Evolutionary conservation across 2,888 invertebrate species (phyloP).

Genomic region (Meliscaeva auricollis): DNA sequence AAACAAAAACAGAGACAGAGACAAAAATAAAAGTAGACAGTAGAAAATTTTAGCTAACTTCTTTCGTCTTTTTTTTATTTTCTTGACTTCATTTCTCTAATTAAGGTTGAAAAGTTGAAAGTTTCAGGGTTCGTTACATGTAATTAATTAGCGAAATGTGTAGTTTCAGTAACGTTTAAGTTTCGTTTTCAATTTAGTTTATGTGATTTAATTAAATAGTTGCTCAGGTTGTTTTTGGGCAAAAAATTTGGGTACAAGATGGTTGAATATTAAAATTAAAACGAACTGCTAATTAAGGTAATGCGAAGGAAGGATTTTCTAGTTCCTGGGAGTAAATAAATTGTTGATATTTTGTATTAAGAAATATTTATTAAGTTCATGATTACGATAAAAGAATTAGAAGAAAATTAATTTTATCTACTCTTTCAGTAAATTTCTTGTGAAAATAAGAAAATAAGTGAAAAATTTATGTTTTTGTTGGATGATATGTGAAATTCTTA

Average conservation of each 20-base stretch:
- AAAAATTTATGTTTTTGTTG: too few relatives aligned
- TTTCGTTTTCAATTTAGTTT: neutral
- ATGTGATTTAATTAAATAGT: neutral
- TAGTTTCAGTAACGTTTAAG: constrained; percentile 6
- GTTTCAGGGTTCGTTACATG: constrained; percentile 23
- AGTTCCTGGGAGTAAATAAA: too few relatives aligned
- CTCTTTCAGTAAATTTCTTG: too few relatives aligned
- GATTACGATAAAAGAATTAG: too few relatives aligned
- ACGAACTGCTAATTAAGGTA: too few relatives aligned
- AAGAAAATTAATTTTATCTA: too few relatives aligned
- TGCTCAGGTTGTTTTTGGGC: neutral
- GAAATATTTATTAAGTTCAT: too few relatives aligned
- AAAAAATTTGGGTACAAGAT: neutral
- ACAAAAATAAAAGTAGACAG: neutral
- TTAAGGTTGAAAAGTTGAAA: constrained; percentile 18
- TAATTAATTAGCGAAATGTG: constrained; percentile 38
- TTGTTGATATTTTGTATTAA: too few relatives aligned
- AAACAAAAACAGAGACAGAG: constrained; percentile 1
- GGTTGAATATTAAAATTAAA: too few relatives aligned
- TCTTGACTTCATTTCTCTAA: constrained; percentile 17
- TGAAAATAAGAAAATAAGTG: too few relatives aligned
- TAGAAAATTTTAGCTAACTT: neutral
- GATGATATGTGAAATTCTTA: too few relatives aligned
- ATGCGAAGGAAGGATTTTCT: too few relatives aligned
- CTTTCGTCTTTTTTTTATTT: neutral